Base-by-base conservation (phyloP, 2,888 invertebrate species). In the Lepidocyrtoides sp. region DNA sequence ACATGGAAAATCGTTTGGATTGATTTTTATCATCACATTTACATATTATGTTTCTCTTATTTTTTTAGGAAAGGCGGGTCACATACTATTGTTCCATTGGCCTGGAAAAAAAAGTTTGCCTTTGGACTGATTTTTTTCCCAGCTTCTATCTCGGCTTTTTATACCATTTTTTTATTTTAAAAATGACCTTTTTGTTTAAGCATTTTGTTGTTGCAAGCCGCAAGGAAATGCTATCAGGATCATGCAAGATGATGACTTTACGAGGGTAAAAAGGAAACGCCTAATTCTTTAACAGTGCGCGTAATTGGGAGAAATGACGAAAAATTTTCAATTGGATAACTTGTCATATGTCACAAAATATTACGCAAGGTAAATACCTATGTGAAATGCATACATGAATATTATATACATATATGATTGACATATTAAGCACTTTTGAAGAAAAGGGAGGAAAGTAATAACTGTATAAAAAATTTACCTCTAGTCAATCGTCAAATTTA, bases 271-370 rank as follows among this genome's bases (percentile, higher is more conserved):
- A 54, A 54, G 87, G 87, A 87, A 87, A 87, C 87, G 66, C 79
- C 87, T 87, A 87, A 87, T 87, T 87, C 86, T 63, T 87, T 79
- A 63, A 87, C 66, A 51, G 87, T 79, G 79, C 63, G 7, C 23
- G 60, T 79, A 86, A 77, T 87, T 87, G 87, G 66, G 51, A 48
- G 60, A 79, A 87, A 79, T 66, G 79, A 66, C 79, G 63, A 85
- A 87, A 87, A 66, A 79, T 41, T 86, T 79, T 87, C 87, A 87
- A 87, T 87, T 79, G 87, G 79, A 87, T 79, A 66, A 87, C 87
- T 79, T 79, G 87, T 86, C 86, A 77, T 36, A 85, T 32, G 44
- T 51, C 77, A 79, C 29, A 36, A 29, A 29, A 12, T 14, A 29
- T 63, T 69, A 7, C n/a, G n/a, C n/a, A n/a, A n/a, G n/a, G 17